phyloP scores from a whole-genome alignment of 2,888 invertebrate species.

The Dolichomitus sp. region DNA sequence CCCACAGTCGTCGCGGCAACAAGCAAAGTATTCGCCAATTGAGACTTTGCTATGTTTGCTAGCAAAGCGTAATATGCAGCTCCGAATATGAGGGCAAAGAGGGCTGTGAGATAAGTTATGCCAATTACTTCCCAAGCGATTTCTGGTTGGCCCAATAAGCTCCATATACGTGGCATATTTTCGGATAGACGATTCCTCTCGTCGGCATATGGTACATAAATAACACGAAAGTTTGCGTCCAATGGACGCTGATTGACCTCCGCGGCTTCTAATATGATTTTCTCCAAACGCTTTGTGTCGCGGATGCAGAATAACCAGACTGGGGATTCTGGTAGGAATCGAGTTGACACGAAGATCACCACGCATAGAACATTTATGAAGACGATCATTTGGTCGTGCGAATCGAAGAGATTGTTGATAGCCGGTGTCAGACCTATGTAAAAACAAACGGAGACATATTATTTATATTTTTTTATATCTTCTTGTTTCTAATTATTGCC shows the following conservation, averaged over 20 bases:
- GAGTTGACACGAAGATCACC: conserved; percentile 64
- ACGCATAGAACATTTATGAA: conserved; percentile 63
- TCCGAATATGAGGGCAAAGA: conserved; percentile 69
- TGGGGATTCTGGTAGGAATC: conserved; percentile 70
- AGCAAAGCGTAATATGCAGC: conserved; percentile 64
- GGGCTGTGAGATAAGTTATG: conserved; percentile 66
- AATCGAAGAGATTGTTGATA: conserved; percentile 60
- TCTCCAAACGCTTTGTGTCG: conserved; percentile 49
- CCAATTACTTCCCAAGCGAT: conserved; percentile 69
- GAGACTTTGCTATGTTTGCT: conserved; percentile 60
- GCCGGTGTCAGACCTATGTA: conserved; percentile 64
- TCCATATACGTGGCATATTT: conserved; percentile 62
- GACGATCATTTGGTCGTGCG: conserved; percentile 68
- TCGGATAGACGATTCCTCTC: conserved; percentile 60
- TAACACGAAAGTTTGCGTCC: conserved; percentile 55
- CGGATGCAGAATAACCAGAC: conserved; percentile 69
- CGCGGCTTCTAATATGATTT: conserved; percentile 55
- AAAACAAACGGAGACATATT: not conserved
- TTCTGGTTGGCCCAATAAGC: conserved; percentile 64
- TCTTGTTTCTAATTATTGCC: not conserved
- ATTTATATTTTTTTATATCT: not conserved
- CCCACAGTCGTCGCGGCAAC: conserved; percentile 61
- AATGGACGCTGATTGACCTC: conserved; percentile 61
- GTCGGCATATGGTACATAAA: conserved; percentile 54
- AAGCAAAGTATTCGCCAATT: conserved; percentile 63